Base-by-base conservation (phyloP, 2,888 invertebrate genomes). In the Caenorhabditis sp. region DNA sequence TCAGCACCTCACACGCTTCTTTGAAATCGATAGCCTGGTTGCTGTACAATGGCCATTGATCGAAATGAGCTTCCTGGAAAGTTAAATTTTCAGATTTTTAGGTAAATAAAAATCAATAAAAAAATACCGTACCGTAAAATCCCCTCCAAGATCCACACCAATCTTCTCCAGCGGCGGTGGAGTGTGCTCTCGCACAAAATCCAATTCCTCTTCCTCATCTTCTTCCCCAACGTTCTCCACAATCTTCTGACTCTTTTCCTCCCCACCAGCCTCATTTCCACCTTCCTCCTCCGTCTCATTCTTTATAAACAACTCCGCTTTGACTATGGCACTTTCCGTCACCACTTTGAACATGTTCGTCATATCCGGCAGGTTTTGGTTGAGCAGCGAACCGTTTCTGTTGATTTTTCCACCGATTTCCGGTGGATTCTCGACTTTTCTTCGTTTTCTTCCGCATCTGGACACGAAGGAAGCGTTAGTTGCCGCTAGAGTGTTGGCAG, bases 1-100 rank as follows among this genome's bases (percentile, higher is more conserved):
- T 76, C 0, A 87, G 72, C 8, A 87, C 37, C 22, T 87, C 87
- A 51, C 85, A 87, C 1, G 85, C 83, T 50, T 83, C 84, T 68
- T 86, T 79, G 26, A 69, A 87, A 80, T 85, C 85, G 24, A 87
- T 80, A 1, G 82, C 69, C 0, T 26, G 22, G 44, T 82, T 81
- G 22, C 74, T 78, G 56, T 84, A 87, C 1, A 82, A 35, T 13
- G 86, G 86, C 80, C 83, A 86, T 15, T 85, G 65, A 50, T 69
- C 67, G 56, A 58, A 76, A 4, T 18, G 26, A 13, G n/a, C 28
- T 15, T 22, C 50, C 6, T 32, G 15, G n/a, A 40, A 13, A 13
- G 40, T 13, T 11, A 13, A 40, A 32, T 32, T 32, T 32, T 40
- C 15, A 40, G n/a, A n/a, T 40, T 40, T 40, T 40, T 40, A 2